Evolutionary conservation across 2,113 vertebrate species (phyloP), one percentile per base, ranked within the genome.

Genomic region (Cynopterus brachyotis): DNA sequence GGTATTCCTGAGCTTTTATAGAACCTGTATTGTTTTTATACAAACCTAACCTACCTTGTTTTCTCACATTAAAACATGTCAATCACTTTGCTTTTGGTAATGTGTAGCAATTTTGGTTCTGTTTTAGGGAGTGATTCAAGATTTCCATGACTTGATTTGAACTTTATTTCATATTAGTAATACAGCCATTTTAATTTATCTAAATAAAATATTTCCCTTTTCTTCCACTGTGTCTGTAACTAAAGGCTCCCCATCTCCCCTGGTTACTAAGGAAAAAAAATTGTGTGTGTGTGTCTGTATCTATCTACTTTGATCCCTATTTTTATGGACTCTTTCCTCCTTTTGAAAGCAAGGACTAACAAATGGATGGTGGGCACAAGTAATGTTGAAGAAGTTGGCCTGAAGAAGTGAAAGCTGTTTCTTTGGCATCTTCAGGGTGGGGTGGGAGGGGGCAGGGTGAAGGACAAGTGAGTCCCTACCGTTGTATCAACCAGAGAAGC

Each of bases 171-270:
- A 22, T 85, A 89, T n/a, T 93, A 2, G 45, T 91, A 93, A 91
- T 94, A 96, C 95, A 91, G 62, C 81, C 96, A 37, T 97, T 96
- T 80, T 89, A 89, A 96, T 95, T 97, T 59, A 55, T 72, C 85
- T 35, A 47, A 98, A 98, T 99, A 98, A 99, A 98, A 57, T 2
- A 76, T 95, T 94, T 96, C 40, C 85, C 83, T 93, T 85, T 91
- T 93, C 88, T 95, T 26, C 90, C 60, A 84, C 70, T 94, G 82
- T 96, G 92, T 97, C 91, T 95, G 22, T 83, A 73, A 91, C 55
- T 94, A 86, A 96, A 89, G 55, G 9, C 15, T 89, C 26, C 15
- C 8, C 0, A n/a, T 19, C 3, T 16, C 30, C 50, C 82, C 15
- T 42, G 9, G 13, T 93, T 89, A 79, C 60, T 82, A 89, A 96